A percentile compares a stretch with the other conserved stretches of the same genome.
These are phyloP conservation scores for Danaus plexippus DNA, from an alignment of 1,140 invertebrate species.

Conservation along the genomic window DNA sequence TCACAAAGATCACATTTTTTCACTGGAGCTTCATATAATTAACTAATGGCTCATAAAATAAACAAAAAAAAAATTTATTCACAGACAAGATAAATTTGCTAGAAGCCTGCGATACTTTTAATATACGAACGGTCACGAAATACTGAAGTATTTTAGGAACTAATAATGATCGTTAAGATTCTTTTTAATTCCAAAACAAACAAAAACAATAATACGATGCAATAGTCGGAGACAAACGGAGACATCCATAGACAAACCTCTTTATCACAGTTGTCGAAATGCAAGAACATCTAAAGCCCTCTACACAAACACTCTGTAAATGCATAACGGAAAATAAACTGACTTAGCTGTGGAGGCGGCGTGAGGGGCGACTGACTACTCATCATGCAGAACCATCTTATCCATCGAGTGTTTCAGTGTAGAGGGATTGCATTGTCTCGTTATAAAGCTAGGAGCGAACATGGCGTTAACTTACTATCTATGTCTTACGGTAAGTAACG, in stretches of 20 bases:
- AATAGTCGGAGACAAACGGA: constrained; percentile 17
- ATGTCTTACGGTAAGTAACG: constrained; percentile 61
- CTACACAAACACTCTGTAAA: constrained; percentile 14
- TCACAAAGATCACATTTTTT: too few species aligned
- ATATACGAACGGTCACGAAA: constrained; percentile 35
- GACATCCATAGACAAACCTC: constrained; percentile 60
- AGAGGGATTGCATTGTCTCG: constrained; percentile 39
- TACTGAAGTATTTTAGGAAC: constrained; percentile 69
- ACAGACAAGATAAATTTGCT: constrained; percentile 10
- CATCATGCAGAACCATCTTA: too few species aligned
- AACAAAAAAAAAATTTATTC: constrained; percentile 4
- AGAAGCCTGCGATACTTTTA: constrained; percentile 3
- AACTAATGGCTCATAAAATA: constrained; percentile 13
- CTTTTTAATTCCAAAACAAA: constrained; percentile 34
- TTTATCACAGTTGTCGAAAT: constrained; percentile 68
- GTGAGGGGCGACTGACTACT: too few species aligned
- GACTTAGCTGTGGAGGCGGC: too few species aligned
- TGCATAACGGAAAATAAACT: background rate
- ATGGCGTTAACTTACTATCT: constrained; percentile 63
- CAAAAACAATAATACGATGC: constrained; percentile 24
- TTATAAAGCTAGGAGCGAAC: constrained; percentile 60
- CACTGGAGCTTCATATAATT: constrained; percentile 2
- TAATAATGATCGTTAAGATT: constrained; percentile 36
- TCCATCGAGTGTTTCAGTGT: constrained; percentile 5
- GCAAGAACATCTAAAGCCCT: constrained; percentile 36